Evolutionary conservation across 2,113 vertebrate genomes (phyloP).

Genomic region (Nematolebias whitei): DNA sequence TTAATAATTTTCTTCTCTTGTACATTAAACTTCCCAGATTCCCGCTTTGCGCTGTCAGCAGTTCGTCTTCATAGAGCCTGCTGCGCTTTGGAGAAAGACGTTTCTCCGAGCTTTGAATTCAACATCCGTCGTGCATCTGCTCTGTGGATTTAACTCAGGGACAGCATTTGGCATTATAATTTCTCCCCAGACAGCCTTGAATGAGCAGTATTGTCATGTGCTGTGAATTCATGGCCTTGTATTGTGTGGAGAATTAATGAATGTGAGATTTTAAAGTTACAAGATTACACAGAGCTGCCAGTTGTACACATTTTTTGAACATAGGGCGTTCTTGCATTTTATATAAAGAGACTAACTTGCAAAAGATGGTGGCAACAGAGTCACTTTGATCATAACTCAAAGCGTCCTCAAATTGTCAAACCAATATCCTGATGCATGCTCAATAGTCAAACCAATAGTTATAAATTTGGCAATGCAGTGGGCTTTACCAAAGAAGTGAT

Average conservation of each 20-base stretch:
- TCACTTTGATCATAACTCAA: conserved; percentile 22
- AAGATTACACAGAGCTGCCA: conserved; percentile 2
- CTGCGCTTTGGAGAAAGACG: conserved; percentile 33
- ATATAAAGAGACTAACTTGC: not conserved
- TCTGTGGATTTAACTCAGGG: conserved; percentile 56
- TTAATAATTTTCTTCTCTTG: conserved; percentile 6
- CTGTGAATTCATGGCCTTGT: conserved; percentile 42
- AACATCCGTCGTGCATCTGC: conserved; percentile 50
- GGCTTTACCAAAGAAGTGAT: conserved; percentile 40
- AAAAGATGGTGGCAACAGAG: conserved; percentile 22
- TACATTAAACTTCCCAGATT: not conserved
- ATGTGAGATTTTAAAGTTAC: conserved; percentile 17
- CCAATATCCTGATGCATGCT: too few relatives aligned
- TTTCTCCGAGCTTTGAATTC: conserved; percentile 55
- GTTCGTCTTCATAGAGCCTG: conserved; percentile 35
- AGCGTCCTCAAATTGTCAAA: conserved; percentile 20
- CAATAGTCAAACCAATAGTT: too few relatives aligned
- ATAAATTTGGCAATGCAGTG: conserved; percentile 1
- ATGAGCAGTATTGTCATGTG: conserved; percentile 54
- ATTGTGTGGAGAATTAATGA: conserved; percentile 51
- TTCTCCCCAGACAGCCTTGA: conserved; percentile 61
- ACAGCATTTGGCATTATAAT: conserved; percentile 52
- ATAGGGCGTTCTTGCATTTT: not conserved
- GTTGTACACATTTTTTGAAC: conserved; percentile 5
- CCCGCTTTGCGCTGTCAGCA: conserved; percentile 18